phyloP scores from a whole-genome alignment of 2,797 vertebrate genomes.

The Triplophysa yarkandensis region DNA sequence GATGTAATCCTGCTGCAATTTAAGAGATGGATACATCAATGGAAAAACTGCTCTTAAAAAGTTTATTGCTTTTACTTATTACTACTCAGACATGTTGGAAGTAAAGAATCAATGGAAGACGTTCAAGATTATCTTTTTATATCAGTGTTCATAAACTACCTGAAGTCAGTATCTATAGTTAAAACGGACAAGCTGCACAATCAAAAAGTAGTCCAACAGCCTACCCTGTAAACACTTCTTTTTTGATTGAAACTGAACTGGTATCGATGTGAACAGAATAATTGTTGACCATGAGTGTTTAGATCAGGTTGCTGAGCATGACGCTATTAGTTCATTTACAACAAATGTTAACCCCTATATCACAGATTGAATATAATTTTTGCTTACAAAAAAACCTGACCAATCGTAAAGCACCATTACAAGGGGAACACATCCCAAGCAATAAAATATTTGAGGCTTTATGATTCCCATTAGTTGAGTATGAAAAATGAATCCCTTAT shows the following conservation, averaged over 20 bases:
- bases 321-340: slow-evolving; percentile 85
- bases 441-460: slow-evolving; percentile 83
- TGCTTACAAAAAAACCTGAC: slow-evolving; percentile 80
- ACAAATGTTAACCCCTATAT: slow-evolving; percentile 63
- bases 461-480: slow-evolving; percentile 80
- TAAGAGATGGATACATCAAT: slow-evolving; percentile 69
- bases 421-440: slow-evolving; percentile 79
- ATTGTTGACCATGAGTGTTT: slow-evolving; percentile 70
- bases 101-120: slow-evolving; percentile 82
- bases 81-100: slow-evolving; percentile 79
- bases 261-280: slow-evolving; percentile 73
- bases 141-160: slow-evolving; percentile 88
- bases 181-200: slow-evolving; percentile 77
- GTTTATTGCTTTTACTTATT: slow-evolving; percentile 81
- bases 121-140: slow-evolving; percentile 71
- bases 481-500: slow-evolving; percentile 60
- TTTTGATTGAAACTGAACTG: slow-evolving; percentile 71
- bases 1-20: slow-evolving; percentile 67
- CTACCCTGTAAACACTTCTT: slow-evolving; percentile 80
- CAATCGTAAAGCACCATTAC: slow-evolving; percentile 94
- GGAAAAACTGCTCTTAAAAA: slow-evolving; percentile 69
- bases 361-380: slow-evolving; percentile 81
- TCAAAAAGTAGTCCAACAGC: slow-evolving; percentile 82
- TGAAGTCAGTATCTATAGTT: slow-evolving; percentile 77
- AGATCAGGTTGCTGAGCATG: slow-evolving; percentile 79